These are phyloP conservation scores for Synanthedon vespiformis DNA, from an alignment of 2,888 invertebrate species.

Conservation along the genomic window DNA sequence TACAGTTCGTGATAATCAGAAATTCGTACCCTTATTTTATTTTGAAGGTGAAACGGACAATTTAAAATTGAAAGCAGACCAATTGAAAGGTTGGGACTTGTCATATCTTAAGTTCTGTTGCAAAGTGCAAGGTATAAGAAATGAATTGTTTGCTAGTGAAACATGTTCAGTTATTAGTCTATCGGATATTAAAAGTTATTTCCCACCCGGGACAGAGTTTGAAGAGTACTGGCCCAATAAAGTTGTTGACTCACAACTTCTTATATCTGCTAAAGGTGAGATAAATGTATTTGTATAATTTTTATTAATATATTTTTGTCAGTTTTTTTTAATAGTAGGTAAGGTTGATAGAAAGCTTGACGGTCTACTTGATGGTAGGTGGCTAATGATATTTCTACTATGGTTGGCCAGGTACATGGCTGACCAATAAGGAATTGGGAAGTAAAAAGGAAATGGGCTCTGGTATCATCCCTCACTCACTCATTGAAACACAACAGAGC, in stretches of 20 bases:
- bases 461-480: too few relatives aligned
- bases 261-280: slow-evolving; percentile 77
- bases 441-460: too few relatives aligned
- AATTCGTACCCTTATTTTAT: slow-evolving; percentile 92
- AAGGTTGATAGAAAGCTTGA: too few relatives aligned
- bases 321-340: too few relatives aligned
- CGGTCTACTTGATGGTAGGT: too few relatives aligned
- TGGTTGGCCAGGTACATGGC: too few relatives aligned
- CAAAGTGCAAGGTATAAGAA: slow-evolving; percentile 92
- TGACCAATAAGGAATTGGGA: too few relatives aligned
- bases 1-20: slow-evolving; percentile 83
- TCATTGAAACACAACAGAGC: too few relatives aligned
- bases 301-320: neutral
- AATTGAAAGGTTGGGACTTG: slow-evolving; percentile 91
- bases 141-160: slow-evolving; percentile 91
- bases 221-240: slow-evolving; percentile 95
- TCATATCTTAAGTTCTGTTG: slow-evolving; percentile 95
- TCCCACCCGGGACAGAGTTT: slow-evolving; percentile 89
- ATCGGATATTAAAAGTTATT: slow-evolving; percentile 90
- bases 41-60: slow-evolving; percentile 92
- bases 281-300: neutral
- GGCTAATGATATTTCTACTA: too few relatives aligned
- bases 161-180: slow-evolving; percentile 91
- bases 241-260: slow-evolving; percentile 83
- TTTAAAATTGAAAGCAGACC: slow-evolving; percentile 86